Evolutionary conservation across 2,797 vertebrate genomes (phyloP).

Genomic region (Cirrhinus molitorella): DNA sequence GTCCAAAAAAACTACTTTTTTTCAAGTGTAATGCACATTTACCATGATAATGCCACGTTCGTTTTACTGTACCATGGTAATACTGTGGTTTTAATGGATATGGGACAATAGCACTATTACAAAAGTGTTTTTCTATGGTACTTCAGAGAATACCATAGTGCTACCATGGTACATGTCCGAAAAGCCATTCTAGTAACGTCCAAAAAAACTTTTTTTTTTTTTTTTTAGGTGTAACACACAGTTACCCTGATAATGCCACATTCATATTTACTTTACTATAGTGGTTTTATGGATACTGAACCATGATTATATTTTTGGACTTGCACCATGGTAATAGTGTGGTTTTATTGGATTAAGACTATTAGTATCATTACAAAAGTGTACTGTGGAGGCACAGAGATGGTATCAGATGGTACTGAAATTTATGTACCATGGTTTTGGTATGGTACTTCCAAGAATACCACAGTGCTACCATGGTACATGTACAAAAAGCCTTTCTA

Average conservation of each 20-base stretch:
- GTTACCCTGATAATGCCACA: background rate
- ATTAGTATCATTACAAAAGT: background rate
- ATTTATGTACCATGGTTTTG: too few species aligned
- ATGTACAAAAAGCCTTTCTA: background rate
- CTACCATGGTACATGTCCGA: background rate
- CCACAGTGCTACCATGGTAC: too few species aligned
- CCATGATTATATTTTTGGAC: background rate
- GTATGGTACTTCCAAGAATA: background rate
- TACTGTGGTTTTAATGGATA: background rate
- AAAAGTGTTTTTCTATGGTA: background rate
- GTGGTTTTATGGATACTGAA: background rate
- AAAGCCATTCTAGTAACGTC: background rate
- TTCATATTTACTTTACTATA: background rate
- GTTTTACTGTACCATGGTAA: background rate
- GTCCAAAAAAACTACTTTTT: too few species aligned
- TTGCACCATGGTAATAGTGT: background rate
- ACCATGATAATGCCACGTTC: background rate
- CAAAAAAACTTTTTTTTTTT: too few species aligned
- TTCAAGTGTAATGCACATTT: background rate
- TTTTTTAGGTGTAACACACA: background rate
- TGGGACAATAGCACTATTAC: background rate
- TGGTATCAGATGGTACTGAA: background rate
- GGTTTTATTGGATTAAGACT: background rate
- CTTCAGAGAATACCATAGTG: background rate
- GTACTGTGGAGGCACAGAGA: background rate